Base-by-base conservation (phyloP, 2,888 invertebrate species). In the Spisula subtruncata region DNA sequence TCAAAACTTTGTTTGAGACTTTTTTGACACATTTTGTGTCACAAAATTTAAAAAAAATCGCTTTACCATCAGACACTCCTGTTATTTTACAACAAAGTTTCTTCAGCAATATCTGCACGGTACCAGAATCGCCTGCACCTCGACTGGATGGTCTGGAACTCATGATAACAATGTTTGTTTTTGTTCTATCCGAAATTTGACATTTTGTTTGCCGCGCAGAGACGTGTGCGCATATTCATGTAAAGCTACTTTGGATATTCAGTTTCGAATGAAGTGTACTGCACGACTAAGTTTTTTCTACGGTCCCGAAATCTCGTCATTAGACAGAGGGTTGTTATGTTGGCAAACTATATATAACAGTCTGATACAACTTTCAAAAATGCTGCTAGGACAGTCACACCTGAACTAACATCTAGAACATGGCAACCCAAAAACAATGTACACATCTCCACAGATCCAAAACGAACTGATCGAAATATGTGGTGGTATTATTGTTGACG, bases 21-120 rank as follows among this genome's bases (percentile, higher is more conserved):
- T 14, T 79, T 80, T 35, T 5, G 80, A 80, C 41, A 81, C 48
- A 81, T 25, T 25, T 46, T 48, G 46, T 25, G 46, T 81, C 82
- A 20, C 29, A 29, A 29, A 41, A 35, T 29, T 82, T 18, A 82
- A 29, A 32, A 10, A 82, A 1, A 0, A 54, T 16, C 25, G 79
- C 80, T 5, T 35, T 91, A 95, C 95, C 94, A 71, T 95, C 94
- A 46, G 92, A 79, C 16, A 94, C 84, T 18, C 95, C 95, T 25
- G 95, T 95, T 46, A 95, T 88, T 93, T 94, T 95, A 84, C 94
- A 93, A 82, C 95, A 95, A 5, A 95, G 88, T 35, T 94, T 94
- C 81, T 93, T 92, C 41, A 95, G 87, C 12, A 95, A 82, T 10
- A 92, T 88, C 46, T 94, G 87, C 8, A 93, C 93, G 10, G 94